phyloP scores from a whole-genome alignment of 2,888 invertebrate species.

The Diogma glabrata region DNA sequence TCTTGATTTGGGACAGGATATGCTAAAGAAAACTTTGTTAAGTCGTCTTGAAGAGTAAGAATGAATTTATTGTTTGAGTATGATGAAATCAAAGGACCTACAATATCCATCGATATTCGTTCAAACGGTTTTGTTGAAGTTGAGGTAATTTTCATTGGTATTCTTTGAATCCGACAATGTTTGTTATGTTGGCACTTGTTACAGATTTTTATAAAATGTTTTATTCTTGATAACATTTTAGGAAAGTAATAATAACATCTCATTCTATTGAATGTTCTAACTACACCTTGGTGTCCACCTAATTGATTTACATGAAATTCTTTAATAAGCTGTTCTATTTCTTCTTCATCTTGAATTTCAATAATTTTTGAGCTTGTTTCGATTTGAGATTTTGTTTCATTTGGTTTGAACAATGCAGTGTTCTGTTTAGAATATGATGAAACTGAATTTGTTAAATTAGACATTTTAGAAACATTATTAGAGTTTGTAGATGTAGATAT shows the following conservation, averaged over 20 bases:
- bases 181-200: conserved; percentile 22
- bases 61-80: conserved; percentile 23
- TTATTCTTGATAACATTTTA: conserved; percentile 25
- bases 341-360: no score
- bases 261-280: conserved; percentile 21
- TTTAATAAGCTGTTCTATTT: conserved; percentile 15
- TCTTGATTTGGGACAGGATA: neutral
- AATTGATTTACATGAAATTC: conserved; percentile 17
- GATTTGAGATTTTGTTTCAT: no score
- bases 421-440: no score
- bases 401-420: no score
- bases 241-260: conserved; percentile 24
- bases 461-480: no score
- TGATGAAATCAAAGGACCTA: conserved; percentile 21
- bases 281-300: conserved; percentile 20
- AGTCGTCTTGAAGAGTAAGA: conserved; percentile 27
- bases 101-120: conserved; percentile 15
- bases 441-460: no score
- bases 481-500: no score
- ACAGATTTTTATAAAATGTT: conserved; percentile 23
- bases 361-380: no score
- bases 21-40: conserved; percentile 22
- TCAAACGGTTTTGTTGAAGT: conserved; percentile 24
- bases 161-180: neutral
- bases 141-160: conserved; percentile 21